Evolutionary conservation across 1,140 invertebrate genomes (phyloP).

Genomic region (Battus philenor): DNA sequence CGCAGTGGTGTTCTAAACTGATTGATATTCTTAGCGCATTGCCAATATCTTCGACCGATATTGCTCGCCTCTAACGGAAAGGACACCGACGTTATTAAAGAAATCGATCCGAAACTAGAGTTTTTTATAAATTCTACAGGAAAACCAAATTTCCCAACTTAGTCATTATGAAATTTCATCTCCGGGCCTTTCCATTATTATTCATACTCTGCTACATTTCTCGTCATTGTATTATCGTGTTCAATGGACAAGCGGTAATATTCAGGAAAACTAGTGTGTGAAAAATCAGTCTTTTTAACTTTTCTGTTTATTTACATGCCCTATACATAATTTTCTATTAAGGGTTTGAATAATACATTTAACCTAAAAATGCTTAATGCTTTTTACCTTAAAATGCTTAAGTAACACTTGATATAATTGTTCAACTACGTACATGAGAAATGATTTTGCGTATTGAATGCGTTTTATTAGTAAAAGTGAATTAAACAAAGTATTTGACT

Average conservation of each 20-base stretch:
- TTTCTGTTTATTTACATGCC: background rate
- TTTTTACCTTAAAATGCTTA: no score
- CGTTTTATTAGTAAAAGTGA: no score
- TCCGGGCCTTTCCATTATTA: slow-evolving; percentile 5
- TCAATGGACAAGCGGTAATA: background rate
- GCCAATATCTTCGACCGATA: slow-evolving; percentile 33
- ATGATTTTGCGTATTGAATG: no score
- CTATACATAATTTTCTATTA: no score
- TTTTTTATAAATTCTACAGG: slow-evolving; percentile 21
- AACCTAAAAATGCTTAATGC: no score
- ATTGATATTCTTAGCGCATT: slow-evolving; percentile 43
- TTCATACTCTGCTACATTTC: slow-evolving; percentile 7
- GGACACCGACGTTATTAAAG: slow-evolving; percentile 16
- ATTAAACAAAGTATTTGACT: no score
- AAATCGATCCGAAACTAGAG: slow-evolving; percentile 21
- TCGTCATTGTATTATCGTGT: background rate
- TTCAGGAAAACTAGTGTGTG: background rate
- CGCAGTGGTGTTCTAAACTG: slow-evolving; percentile 23
- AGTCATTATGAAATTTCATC: slow-evolving; percentile 8
- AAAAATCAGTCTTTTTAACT: background rate
- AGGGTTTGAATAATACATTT: no score
- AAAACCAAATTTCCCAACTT: slow-evolving; percentile 19
- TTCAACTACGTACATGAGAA: no score
- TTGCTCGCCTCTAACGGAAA: slow-evolving; percentile 15
- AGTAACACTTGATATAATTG: no score